Conservation (phyloP, 1,140 invertebrate species). For the Cydia pomonella region DNA sequence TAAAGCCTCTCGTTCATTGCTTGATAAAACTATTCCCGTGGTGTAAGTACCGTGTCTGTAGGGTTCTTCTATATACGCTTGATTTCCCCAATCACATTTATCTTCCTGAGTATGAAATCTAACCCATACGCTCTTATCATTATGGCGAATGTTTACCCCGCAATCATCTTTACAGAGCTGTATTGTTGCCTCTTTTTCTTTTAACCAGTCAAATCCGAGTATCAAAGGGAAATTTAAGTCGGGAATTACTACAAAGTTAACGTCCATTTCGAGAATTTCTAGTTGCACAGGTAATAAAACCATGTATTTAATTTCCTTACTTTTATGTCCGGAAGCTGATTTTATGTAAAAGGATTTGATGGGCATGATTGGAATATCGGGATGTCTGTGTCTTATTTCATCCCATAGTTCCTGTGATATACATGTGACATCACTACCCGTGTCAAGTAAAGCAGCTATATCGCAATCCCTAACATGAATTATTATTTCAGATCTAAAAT, state of each 20-base stretch:
- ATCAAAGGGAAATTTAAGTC: slow-evolving; percentile 42
- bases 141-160: neutral
- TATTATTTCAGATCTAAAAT: slow-evolving; percentile 38
- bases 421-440: slow-evolving; percentile 48
- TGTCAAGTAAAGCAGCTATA: slow-evolving; percentile 40
- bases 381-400: slow-evolving; percentile 27
- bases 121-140: neutral
- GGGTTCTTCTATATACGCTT: neutral
- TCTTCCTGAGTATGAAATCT: neutral
- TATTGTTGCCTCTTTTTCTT: slow-evolving; percentile 32
- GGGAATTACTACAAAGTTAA: slow-evolving; percentile 39
- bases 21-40: neutral
- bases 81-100: neutral
- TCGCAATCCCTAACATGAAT: slow-evolving; percentile 27
- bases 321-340: slow-evolving; percentile 41
- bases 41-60: neutral
- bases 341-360: slow-evolving; percentile 42
- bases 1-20: neutral
- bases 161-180: neutral
- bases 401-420: slow-evolving; percentile 45
- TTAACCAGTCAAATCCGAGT: slow-evolving; percentile 49
- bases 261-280: slow-evolving; percentile 18
- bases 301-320: slow-evolving; percentile 40
- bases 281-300: slow-evolving; percentile 37
- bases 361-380: slow-evolving; percentile 40